A percentile compares a stretch with the other conserved stretches of the same genome.
phyloP scores from a whole-genome alignment of 2,113 vertebrate species.

The Fulmarus glacialis region DNA sequence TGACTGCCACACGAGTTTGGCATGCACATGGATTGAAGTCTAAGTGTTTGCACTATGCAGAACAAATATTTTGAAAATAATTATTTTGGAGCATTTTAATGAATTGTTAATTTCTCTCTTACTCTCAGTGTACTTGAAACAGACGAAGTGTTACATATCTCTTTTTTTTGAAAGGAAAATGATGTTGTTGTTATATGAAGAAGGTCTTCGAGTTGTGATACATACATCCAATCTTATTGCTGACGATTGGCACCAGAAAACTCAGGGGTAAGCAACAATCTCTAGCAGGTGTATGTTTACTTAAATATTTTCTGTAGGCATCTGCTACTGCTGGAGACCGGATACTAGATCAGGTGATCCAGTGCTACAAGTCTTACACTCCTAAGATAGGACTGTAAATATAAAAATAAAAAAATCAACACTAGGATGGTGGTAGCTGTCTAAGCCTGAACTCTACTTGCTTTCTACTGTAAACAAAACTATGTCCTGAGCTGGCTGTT shows the following conservation, averaged over 20 bases:
- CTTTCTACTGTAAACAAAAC: background rate
- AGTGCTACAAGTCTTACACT: background rate
- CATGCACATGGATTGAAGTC: background rate
- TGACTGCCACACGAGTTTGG: background rate
- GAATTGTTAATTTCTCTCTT: background rate
- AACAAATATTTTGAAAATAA: background rate
- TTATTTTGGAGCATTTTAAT: background rate
- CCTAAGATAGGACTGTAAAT: background rate
- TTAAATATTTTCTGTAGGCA: background rate
- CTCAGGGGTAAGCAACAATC: conserved; percentile 86
- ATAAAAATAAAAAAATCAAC: background rate
- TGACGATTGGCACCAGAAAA: conserved; percentile 97
- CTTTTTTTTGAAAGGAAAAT: conserved; percentile 84
- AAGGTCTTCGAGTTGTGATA: conserved; percentile 94
- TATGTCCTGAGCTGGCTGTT: background rate
- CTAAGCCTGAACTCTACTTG: background rate
- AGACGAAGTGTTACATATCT: background rate
- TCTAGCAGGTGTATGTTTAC: background rate
- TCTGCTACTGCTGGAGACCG: background rate
- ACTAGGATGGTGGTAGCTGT: background rate
- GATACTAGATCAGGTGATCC: background rate
- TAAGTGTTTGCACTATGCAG: background rate
- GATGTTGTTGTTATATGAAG: conserved; percentile 94
- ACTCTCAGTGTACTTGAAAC: background rate
- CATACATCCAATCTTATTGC: conserved; percentile 94